These are phyloP conservation scores for Rafetus swinhoei DNA, from an alignment of 2,113 vertebrate species.

Conservation along the genomic window DNA sequence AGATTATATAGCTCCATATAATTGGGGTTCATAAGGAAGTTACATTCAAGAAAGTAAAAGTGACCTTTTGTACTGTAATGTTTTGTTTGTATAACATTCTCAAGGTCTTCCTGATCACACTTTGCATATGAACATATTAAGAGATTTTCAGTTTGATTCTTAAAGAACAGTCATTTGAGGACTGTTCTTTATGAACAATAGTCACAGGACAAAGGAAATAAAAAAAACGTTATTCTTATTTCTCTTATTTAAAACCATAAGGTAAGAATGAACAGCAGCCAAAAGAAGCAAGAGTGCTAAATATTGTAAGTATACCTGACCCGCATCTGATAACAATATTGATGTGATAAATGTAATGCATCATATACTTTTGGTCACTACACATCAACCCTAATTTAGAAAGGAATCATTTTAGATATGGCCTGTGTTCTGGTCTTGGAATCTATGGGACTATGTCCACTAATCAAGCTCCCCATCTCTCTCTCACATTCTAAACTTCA, in stretches of 20 bases:
- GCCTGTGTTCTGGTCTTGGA: background rate
- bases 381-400: background rate
- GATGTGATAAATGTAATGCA: background rate
- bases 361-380: background rate
- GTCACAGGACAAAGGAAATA: background rate
- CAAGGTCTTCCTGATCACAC: background rate
- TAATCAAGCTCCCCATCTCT: background rate
- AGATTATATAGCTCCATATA: background rate
- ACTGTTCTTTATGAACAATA: too few relatives aligned
- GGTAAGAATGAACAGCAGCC: background rate
- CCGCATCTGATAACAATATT: background rate
- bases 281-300: background rate
- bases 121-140: background rate
- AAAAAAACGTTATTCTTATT: background rate
- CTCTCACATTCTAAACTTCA: background rate
- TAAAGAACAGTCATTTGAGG: background rate
- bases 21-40: background rate
- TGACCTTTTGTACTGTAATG: fast-evolving
- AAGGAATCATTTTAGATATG: background rate
- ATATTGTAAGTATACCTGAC: background rate
- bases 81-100: background rate
- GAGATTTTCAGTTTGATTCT: background rate
- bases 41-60: background rate
- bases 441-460: background rate
- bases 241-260: background rate